Conservation (phyloP, 2,113 vertebrate species). For the Mirounga angustirostris region DNA sequence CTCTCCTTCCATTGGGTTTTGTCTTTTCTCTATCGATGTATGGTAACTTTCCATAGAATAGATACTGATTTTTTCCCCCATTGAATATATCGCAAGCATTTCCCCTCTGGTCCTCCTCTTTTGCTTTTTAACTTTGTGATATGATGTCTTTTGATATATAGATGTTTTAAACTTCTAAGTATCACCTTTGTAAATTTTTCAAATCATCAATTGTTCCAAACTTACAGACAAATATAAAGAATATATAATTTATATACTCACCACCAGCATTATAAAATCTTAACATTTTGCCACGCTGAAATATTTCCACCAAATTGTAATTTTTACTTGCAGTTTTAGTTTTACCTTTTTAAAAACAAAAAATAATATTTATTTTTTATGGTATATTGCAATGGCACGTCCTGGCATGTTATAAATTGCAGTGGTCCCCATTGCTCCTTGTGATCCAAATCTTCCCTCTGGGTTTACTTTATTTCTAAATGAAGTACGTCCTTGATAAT, state of each 20-base stretch:
- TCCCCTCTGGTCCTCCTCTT: neutral
- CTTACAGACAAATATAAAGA: neutral
- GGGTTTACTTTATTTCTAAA: slow-evolving; percentile 48
- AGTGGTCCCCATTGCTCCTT: neutral
- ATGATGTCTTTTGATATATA: neutral
- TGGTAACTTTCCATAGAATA: neutral
- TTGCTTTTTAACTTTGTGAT: slow-evolving; percentile 7
- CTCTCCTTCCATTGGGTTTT: neutral
- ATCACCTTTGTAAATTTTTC: slow-evolving; percentile 14
- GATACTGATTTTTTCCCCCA: neutral
- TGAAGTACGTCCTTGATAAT: neutral
- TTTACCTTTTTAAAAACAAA: neutral
- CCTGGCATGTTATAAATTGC: neutral
- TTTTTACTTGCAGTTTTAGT: slow-evolving; percentile 20
- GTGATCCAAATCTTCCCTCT: neutral
- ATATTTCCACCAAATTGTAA: neutral
- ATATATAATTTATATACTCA: neutral
- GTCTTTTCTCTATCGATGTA: neutral
- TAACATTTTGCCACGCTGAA: neutral
- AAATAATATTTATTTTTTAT: neutral
- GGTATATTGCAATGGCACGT: neutral
- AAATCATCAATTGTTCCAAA: neutral
- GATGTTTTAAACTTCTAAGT: slow-evolving; percentile 9
- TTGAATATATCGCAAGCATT: neutral
- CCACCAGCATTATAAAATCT: neutral